Evolutionary conservation across 2,113 vertebrate species (phyloP).

Genomic region (Cryptotis parvus): DNA sequence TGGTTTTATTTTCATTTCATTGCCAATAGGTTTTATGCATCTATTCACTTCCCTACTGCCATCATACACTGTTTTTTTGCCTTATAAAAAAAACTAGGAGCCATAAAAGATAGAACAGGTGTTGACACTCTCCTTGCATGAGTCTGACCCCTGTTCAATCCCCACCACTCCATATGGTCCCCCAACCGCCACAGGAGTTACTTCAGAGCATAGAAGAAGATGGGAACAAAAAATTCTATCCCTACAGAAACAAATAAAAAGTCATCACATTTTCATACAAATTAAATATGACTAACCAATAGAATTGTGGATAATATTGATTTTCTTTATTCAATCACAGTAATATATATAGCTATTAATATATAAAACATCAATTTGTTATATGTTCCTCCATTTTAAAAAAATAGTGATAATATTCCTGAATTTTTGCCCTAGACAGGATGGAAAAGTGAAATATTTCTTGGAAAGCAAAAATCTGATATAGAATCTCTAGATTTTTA

Average conservation of each 20-base stretch:
- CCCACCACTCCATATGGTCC: no score
- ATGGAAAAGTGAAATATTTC: neutral
- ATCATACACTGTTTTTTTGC: no score
- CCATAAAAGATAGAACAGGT: no score
- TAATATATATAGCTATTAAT: constrained; percentile 12
- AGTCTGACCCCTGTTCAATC: no score
- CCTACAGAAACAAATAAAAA: neutral
- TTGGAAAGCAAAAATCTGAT: neutral
- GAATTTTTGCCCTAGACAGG: neutral
- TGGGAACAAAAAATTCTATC: neutral
- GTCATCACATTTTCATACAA: neutral
- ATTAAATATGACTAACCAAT: neutral
- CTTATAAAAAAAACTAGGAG: no score
- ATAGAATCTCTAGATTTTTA: no score
- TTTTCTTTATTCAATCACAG: neutral
- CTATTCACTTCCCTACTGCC: no score
- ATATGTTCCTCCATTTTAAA: neutral
- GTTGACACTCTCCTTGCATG: no score
- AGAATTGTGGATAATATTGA: neutral
- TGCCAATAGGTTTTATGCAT: no score
- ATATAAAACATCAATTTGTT: neutral
- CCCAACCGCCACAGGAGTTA: no score
- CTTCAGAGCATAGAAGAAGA: no score
- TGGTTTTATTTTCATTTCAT: no score
- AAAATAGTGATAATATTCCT: neutral